These are phyloP conservation scores for Ormia ochracea DNA, from an alignment of 2,888 invertebrate genomes.

Conservation along the genomic window DNA sequence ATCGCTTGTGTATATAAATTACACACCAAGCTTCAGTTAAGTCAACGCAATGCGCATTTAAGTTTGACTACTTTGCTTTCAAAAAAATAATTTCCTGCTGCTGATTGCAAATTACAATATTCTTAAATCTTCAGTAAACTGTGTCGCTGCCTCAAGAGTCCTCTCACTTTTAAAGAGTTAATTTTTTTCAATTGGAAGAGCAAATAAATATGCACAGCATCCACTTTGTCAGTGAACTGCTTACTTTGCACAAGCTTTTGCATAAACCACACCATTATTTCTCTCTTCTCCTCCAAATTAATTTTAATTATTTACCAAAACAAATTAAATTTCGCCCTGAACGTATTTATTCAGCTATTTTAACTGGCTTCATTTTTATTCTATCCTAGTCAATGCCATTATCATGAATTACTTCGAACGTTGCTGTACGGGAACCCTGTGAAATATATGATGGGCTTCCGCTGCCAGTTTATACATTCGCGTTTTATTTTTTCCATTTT, in stretches of 20 bases:
- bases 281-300: conserved; percentile 13
- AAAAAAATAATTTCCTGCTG: neutral
- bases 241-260: neutral
- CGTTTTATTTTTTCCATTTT: neutral
- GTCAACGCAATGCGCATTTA: too few species aligned
- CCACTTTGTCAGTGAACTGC: neutral
- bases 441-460: conserved; percentile 7
- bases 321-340: conserved; percentile 42
- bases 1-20: too few species aligned
- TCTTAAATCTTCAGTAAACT: neutral
- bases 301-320: conserved; percentile 51
- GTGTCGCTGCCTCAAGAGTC: neutral
- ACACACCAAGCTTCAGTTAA: too few species aligned
- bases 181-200: conserved; percentile 27
- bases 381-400: conserved; percentile 10
- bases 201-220: neutral
- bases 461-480: neutral
- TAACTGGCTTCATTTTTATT: conserved; percentile 9
- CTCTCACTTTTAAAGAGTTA: conserved; percentile 25
- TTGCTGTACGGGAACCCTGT: neutral
- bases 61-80: too few species aligned
- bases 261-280: neutral
- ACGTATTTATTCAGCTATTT: conserved; percentile 44
- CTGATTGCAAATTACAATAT: neutral
- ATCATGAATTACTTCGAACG: neutral